These are phyloP conservation scores for Porites australiensis DNA, from an alignment of 64 coral and sea anemone genomes.

Conservation along the genomic window DNA sequence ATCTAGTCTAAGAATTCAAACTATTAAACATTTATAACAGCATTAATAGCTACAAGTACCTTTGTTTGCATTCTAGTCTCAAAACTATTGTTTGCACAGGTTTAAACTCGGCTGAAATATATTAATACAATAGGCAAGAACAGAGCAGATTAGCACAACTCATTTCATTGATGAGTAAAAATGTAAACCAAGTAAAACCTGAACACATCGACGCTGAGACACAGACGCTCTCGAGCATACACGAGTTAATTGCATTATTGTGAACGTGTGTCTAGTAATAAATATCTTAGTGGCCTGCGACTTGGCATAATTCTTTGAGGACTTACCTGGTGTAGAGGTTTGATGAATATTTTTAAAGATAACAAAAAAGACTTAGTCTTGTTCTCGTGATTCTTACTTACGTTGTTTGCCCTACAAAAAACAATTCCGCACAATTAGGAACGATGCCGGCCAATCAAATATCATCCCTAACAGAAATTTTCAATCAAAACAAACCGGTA, in stretches of 20 bases:
- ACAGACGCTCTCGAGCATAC: neutral
- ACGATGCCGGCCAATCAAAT: neutral
- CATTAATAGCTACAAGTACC: too few relatives aligned
- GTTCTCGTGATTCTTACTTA: neutral
- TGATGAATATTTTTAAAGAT: neutral
- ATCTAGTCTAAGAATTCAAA: neutral
- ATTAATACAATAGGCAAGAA: constrained; percentile 9
- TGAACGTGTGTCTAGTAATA: neutral
- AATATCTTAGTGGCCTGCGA: neutral
- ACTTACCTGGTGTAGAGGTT: neutral
- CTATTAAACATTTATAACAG: neutral
- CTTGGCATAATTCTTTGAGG: neutral
- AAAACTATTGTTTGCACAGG: constrained; percentile 6
- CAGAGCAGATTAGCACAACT: neutral
- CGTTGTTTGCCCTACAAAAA: neutral
- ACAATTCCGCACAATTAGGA: neutral
- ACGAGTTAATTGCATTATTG: neutral
- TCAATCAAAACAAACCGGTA: neutral
- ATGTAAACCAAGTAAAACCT: neutral
- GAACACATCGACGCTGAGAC: neutral
- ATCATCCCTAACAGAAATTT: neutral
- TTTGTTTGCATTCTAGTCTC: constrained; percentile 21
- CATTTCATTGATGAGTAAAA: neutral
- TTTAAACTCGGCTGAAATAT: neutral
- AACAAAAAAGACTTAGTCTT: neutral